phyloP scores from a whole-genome alignment of 1,140 invertebrate genomes.

The Andricus grossulariae region DNA sequence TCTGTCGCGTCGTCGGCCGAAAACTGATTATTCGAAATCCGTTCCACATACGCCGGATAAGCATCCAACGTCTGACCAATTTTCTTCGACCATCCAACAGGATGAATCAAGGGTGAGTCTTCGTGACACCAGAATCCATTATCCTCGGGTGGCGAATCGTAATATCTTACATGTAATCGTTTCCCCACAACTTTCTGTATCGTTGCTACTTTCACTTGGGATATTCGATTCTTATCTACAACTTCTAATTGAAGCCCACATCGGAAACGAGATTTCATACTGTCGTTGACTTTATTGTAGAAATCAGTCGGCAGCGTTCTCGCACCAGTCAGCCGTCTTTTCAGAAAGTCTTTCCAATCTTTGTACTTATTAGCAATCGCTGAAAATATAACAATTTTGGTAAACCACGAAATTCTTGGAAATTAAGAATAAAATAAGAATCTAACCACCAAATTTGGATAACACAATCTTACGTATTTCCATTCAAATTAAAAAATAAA shows the following conservation, averaged over 20 bases:
- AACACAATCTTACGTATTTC: too few relatives aligned
- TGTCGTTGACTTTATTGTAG: slow-evolving; percentile 90
- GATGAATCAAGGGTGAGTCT: slow-evolving; percentile 95
- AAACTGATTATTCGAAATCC: slow-evolving; percentile 78
- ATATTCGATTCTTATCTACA: slow-evolving; percentile 96
- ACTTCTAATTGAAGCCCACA: slow-evolving; percentile 92
- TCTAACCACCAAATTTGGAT: too few relatives aligned
- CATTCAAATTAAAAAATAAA: too few relatives aligned
- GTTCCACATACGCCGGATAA: slow-evolving; percentile 84
- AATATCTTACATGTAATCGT: slow-evolving; percentile 92
- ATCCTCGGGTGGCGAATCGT: slow-evolving; percentile 86
- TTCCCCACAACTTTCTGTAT: slow-evolving; percentile 94
- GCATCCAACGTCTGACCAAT: slow-evolving; percentile 90
- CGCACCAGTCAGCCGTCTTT: slow-evolving; percentile 93
- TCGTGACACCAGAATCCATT: slow-evolving; percentile 97
- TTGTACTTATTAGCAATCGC: slow-evolving; percentile 92
- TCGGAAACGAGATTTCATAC: slow-evolving; percentile 87
- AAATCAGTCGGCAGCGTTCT: slow-evolving; percentile 94
- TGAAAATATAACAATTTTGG: slow-evolving; percentile 56
- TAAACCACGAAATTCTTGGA: slow-evolving; percentile 21
- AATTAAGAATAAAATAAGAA: too few relatives aligned
- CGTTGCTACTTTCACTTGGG: slow-evolving; percentile 92
- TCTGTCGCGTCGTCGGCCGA: slow-evolving; percentile 84
- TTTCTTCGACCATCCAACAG: slow-evolving; percentile 93
- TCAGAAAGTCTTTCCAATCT: slow-evolving; percentile 97